Evolutionary conservation across 2,113 vertebrate genomes (phyloP), one percentile per base, ranked within the genome.

Genomic region (Myotis lucifugus): DNA sequence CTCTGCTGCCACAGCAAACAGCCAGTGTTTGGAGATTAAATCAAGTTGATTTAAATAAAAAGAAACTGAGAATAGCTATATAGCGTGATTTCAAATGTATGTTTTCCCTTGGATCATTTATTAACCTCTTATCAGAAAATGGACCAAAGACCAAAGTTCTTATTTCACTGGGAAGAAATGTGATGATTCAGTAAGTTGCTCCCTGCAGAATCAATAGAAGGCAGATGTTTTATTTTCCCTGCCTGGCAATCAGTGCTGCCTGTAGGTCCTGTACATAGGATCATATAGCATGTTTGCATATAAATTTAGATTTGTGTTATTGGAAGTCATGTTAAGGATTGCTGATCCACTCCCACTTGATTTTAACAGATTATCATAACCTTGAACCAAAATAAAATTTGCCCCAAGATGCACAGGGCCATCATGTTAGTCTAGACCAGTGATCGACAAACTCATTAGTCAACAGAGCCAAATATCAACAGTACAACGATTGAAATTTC

Each of bases 181-280:
- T 97, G 96, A 93, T 98, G 98, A 98, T 98, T 98, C 98, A 97
- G 94, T 94, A 94, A 97, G 83, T 83, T 97, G 90, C 95, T 96
- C 95, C 93, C 93, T 42, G 0, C 84, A 96, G 85, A 97, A 96
- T 86, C 97, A 98, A 98, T 98, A 91, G 77, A 98, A 98, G 98
- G 95, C 98, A 98, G 96, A 98, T 98, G 98, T n/a, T 27, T 97
- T 97, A 7, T 42, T 94, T 96, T 50, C 92, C 93, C 86, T 92
- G 92, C 64, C 46, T 79, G 66, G 73, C 70, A 76, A 21, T 9
- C 66, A 72, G 94, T 93, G 96, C 95, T 92, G 77, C 96, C 95
- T 97, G 92, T 97, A 97, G 97, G 29, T 86, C 85, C 72, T 85
- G 88, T 84, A 48, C 64, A 15, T 59, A 78, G 54, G 34, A 50